Percentiles rank a stretch among this genome's conserved stretches.
These are phyloP conservation scores for Montipora sp. DNA, from an alignment of 64 coral and sea anemone genomes.

Conservation along the genomic window DNA sequence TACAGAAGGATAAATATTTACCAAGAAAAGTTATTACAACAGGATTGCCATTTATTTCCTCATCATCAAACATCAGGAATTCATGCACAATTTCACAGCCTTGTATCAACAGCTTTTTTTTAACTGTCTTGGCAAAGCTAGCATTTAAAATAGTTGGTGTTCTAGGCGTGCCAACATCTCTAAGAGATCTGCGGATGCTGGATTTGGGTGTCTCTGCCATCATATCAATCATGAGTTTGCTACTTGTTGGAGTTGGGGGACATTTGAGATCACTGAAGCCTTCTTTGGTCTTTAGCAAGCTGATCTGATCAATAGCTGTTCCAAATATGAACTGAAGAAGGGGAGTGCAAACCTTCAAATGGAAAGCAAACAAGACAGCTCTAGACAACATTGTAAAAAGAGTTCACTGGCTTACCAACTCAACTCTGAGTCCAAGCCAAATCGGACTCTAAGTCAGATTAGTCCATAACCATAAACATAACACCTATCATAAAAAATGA, in stretches of 20 bases:
- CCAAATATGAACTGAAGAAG: constrained; percentile 94
- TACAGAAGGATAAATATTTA: neutral
- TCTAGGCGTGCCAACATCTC: constrained; percentile 87
- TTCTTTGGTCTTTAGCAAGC: constrained; percentile 83
- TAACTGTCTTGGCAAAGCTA: constrained; percentile 69
- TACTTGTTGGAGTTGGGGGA: constrained; percentile 84
- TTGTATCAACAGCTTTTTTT: constrained; percentile 69
- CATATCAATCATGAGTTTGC: constrained; percentile 70
- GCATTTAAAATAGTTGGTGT: constrained; percentile 89
- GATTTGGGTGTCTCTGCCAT: constrained; percentile 83
- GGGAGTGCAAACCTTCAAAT: constrained; percentile 81
- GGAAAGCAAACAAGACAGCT: neutral
- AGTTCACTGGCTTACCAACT: neutral
- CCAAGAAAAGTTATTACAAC: constrained; percentile 4
- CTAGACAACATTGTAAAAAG: neutral
- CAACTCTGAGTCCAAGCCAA: neutral
- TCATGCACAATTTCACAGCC: constrained; percentile 80
- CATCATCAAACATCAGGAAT: constrained; percentile 46
- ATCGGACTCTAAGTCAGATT: no score
- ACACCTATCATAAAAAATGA: no score
- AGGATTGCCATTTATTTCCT: neutral
- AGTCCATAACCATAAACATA: no score
- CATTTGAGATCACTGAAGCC: constrained; percentile 83
- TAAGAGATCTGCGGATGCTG: constrained; percentile 86
- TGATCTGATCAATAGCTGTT: constrained; percentile 63